Evolutionary conservation across 1,140 invertebrate species (phyloP).

Genomic region (Ptiloglossa arizonensis): DNA sequence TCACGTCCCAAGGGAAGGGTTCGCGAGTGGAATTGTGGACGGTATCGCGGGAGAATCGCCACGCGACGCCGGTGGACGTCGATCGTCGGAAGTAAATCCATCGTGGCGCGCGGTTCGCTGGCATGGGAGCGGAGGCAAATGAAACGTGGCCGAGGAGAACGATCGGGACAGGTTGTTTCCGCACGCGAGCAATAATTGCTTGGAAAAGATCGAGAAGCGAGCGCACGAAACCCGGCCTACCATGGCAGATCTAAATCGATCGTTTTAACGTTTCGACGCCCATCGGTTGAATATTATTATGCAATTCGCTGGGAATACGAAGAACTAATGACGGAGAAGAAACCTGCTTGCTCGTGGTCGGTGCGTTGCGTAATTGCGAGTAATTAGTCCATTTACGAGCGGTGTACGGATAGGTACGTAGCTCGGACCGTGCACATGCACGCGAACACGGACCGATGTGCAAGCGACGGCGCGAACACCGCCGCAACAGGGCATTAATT

Average conservation of each 20-base stretch:
- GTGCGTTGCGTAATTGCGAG: conserved; percentile 68
- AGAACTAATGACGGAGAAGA: conserved; percentile 69
- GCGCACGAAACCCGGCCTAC: conserved; percentile 15
- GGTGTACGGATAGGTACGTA: conserved; percentile 25
- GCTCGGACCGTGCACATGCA: background rate
- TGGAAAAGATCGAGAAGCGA: background rate
- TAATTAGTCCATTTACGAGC: conserved; percentile 75
- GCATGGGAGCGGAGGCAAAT: no score
- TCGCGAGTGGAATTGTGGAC: no score
- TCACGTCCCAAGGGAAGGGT: no score
- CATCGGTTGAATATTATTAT: conserved; percentile 67
- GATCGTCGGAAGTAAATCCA: no score
- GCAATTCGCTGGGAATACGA: conserved; percentile 62
- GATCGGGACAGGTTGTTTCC: background rate
- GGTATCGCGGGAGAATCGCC: no score
- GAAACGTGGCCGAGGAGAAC: background rate
- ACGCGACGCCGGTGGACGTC: no score
- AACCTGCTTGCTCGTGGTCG: conserved; percentile 36
- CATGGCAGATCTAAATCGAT: conserved; percentile 57
- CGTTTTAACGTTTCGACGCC: conserved; percentile 60
- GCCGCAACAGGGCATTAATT: conserved; percentile 66
- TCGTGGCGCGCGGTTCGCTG: no score
- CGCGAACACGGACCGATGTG: conserved; percentile 49
- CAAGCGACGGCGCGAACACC: conserved; percentile 29
- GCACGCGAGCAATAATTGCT: conserved; percentile 14